Conservation (phyloP, 2,888 invertebrate genomes). For the Meganola albula region DNA sequence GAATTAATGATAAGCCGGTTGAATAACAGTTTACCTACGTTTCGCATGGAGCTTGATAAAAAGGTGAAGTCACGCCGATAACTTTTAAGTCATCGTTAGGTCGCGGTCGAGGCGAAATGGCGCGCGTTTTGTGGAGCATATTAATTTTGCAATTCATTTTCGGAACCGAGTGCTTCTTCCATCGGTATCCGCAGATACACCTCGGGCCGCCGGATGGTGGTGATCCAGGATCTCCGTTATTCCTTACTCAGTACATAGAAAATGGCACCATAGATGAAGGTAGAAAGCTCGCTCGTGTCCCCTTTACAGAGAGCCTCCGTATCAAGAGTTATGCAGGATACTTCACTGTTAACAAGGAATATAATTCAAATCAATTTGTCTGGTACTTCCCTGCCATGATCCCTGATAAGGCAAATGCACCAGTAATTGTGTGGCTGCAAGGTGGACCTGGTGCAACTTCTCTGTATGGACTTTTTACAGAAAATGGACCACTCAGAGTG, state of each 20-base stretch:
- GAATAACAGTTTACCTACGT: constrained; percentile 7
- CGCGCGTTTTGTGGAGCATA: constrained; percentile 29
- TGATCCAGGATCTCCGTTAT: constrained; percentile 79
- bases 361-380: constrained; percentile 91
- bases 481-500: constrained; percentile 85
- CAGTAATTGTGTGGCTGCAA: constrained; percentile 90
- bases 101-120: constrained; percentile 34
- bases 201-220: constrained; percentile 47
- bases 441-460: constrained; percentile 92
- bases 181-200: constrained; percentile 53
- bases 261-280: constrained; percentile 83
- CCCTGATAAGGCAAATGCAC: constrained; percentile 73
- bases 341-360: constrained; percentile 87
- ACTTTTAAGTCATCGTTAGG: constrained; percentile 10
- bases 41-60: constrained; percentile 16
- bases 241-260: constrained; percentile 86
- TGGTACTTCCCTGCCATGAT: constrained; percentile 92
- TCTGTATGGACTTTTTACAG: constrained; percentile 87
- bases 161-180: constrained; percentile 42
- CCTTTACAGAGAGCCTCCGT: constrained; percentile 76
- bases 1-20: constrained; percentile 16
- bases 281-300: constrained; percentile 72
- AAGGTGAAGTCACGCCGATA: constrained; percentile 12
- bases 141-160: constrained; percentile 36
- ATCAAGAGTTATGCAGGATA: constrained; percentile 87